A percentile compares a stretch with the other conserved stretches of the same genome.
These are phyloP conservation scores for Aplocera efformata DNA, from an alignment of 2,888 invertebrate genomes.

Conservation along the genomic window DNA sequence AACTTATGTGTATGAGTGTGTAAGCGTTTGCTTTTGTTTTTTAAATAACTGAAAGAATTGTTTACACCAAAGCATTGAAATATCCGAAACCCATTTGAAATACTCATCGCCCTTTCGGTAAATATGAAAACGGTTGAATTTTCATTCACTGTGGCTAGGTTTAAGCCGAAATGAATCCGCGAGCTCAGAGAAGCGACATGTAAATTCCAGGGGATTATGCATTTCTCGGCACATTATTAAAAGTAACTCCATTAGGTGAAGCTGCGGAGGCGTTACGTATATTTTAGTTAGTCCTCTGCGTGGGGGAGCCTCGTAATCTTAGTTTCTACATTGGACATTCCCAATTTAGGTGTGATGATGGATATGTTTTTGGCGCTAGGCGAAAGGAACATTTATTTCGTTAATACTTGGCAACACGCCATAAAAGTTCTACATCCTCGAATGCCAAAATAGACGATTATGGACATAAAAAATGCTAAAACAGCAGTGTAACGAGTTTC, in stretches of 20 bases:
- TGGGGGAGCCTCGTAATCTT: conserved; percentile 35
- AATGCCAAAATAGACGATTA: too few relatives aligned
- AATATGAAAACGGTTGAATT: too few relatives aligned
- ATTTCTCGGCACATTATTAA: conserved; percentile 21
- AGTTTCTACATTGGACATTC: conserved; percentile 31
- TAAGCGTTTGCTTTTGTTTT: too few relatives aligned
- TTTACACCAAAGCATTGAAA: too few relatives aligned
- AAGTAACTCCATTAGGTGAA: conserved; percentile 32
- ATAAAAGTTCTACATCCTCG: not conserved
- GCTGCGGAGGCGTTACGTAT: conserved; percentile 35
- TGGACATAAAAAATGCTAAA: too few relatives aligned
- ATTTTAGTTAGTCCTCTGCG: conserved; percentile 28
- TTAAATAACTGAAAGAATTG: too few relatives aligned
- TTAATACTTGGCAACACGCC: not conserved
- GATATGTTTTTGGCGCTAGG: conserved; percentile 18
- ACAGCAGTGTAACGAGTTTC: too few relatives aligned
- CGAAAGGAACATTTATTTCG: not conserved
- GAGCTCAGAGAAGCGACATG: conserved; percentile 10
- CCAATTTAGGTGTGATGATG: conserved; percentile 30
- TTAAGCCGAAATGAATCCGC: conserved; percentile 13
- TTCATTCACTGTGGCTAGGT: not conserved
- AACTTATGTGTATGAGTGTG: too few relatives aligned
- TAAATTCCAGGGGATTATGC: conserved; percentile 16
- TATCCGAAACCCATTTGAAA: too few relatives aligned
- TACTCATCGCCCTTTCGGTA: too few relatives aligned